Base-by-base conservation (phyloP, 2,113 vertebrate genomes). In the Scomber colias region DNA sequence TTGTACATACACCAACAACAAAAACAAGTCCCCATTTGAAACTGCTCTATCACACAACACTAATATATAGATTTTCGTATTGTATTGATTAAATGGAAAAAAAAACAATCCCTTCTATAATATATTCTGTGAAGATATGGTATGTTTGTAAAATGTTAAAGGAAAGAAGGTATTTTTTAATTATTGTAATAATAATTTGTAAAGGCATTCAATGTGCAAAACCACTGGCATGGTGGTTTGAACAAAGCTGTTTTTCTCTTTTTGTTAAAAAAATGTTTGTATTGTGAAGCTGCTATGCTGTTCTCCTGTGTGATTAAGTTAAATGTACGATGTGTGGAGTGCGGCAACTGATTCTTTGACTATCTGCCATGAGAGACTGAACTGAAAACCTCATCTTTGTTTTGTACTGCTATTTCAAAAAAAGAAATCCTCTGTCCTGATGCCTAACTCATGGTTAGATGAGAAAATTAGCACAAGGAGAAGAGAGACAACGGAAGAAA, bases 391-490 rank as follows among this genome's bases (percentile, higher is more conserved):
- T 82, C 62, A 35, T 75, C 71, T 84, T 83, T 87, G 71, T 82
- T 81, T 59, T 62, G 66, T 45, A 30, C 31, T n/a, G 68, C 53
- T 71, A 56, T 71, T 67, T 45, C n/a, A 79, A 83, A 27, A 27
- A 27, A 27, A 27, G 24, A 27, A 68, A n/a, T 51, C n/a, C 44
- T 60, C 8, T 46, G 77, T 83, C 31, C 71, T 56, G 81, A 82
- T 69, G 83, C 75, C 82, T 79, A 17, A 53, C 74, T 75, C 88
- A 88, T 92, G 88, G 88, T 91, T 91, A 90, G 90, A 90, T 30
- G n/a, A 67, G 72, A 75, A 85, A 84, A 91, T 1, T 80, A 93
- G 90, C 89, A 93, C 90, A 92, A 90, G 1, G 66, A 75, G 40
- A 60, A 61, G 79, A 53, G 48, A 64, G 53, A 68, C 3, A 24